Conservation (phyloP, 2,113 vertebrate species). For the Terrapene triunguis region DNA sequence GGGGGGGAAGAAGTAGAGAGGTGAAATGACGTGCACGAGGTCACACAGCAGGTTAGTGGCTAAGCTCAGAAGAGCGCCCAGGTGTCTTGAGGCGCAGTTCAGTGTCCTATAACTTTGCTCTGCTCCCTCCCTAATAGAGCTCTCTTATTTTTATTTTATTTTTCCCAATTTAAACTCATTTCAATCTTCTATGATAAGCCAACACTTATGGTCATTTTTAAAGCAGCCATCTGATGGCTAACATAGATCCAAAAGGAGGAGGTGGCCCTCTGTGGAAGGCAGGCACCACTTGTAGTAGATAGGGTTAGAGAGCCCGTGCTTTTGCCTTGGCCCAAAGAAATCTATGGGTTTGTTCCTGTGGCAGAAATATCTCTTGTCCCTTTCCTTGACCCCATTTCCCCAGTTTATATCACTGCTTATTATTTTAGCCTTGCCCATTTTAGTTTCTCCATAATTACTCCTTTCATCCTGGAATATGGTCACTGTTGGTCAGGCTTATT, state of each 20-base stretch:
- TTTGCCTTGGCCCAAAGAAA: background rate
- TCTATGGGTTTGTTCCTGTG: background rate
- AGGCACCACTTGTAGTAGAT: background rate
- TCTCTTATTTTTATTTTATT: background rate
- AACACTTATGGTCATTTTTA: background rate
- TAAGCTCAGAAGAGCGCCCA: background rate
- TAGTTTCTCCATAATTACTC: background rate
- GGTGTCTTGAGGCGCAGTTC: background rate
- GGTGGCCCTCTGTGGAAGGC: background rate
- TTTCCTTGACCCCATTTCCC: background rate
- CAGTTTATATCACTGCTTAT: background rate
- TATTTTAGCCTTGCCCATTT: background rate
- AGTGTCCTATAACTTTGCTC: background rate
- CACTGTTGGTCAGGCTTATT: background rate
- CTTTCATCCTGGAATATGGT: background rate
- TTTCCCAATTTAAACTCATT: background rate
- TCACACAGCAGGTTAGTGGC: background rate
- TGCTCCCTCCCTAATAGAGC: background rate
- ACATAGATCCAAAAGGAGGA: background rate
- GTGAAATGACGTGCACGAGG: background rate
- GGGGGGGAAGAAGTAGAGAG: background rate
- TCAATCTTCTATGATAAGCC: background rate
- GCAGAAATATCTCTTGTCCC: background rate
- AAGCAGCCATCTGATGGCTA: background rate
- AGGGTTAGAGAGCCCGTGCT: background rate